Conservation (phyloP, 1,140 invertebrate genomes). For the Trypoxylus dichotomus region DNA sequence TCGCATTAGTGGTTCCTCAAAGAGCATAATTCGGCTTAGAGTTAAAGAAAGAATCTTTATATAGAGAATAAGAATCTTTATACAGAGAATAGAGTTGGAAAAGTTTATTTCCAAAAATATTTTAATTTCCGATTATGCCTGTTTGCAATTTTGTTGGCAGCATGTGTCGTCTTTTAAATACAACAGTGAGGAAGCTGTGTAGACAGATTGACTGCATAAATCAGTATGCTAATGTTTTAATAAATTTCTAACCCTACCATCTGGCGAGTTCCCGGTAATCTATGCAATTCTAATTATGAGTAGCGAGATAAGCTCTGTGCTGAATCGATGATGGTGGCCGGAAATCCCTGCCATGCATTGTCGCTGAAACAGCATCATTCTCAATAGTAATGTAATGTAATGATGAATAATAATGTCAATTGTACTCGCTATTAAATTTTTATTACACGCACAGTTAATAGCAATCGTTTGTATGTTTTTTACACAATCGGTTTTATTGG, state of each 20-base stretch:
- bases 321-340: background rate
- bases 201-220: constrained; percentile 10
- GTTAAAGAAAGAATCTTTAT: no score
- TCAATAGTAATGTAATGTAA: no score
- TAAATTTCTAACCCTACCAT: background rate
- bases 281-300: background rate
- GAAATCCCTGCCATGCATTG: background rate
- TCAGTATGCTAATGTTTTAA: constrained; percentile 22
- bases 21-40: no score
- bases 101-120: no score
- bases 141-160: no score
- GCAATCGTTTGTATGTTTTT: background rate
- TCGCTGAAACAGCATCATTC: background rate
- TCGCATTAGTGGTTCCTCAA: no score
- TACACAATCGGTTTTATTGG: background rate
- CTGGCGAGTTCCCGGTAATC: background rate
- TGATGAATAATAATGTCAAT: no score
- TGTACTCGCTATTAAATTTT: background rate
- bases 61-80: no score
- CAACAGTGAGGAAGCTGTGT: background rate
- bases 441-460: background rate
- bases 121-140: no score
- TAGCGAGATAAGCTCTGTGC: background rate
- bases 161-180: no score
- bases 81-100: no score